Conservation (phyloP, 1,140 invertebrate species). For the Drosophila pachea region DNA sequence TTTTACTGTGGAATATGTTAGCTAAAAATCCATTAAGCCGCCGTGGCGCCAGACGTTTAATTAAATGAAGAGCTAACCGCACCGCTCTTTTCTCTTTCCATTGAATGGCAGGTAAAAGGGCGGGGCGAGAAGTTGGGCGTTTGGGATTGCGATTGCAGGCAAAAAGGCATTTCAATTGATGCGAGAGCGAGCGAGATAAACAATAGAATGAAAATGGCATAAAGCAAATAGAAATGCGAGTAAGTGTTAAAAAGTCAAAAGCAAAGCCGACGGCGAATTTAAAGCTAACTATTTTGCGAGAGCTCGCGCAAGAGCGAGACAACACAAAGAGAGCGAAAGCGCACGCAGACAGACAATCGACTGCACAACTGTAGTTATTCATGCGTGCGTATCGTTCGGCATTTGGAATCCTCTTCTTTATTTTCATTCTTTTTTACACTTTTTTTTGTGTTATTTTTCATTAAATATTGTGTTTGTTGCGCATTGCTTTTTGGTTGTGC, state of each 20-base stretch:
- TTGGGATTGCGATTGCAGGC: conserved; percentile 42
- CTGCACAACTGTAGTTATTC: conserved; percentile 11
- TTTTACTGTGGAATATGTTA: conserved; percentile 17
- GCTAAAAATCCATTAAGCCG: conserved; percentile 51
- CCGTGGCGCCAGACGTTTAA: conserved; percentile 46
- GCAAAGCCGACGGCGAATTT: conserved; percentile 18
- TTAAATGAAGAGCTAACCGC: conserved; percentile 47
- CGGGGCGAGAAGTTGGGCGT: conserved; percentile 1
- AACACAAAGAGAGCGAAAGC: not conserved
- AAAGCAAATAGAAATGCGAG: conserved; percentile 12
- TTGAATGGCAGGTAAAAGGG: not conserved
- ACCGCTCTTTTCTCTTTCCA: conserved; percentile 32
- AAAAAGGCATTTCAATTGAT: conserved; percentile 66
- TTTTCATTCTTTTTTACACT: too few relatives aligned
- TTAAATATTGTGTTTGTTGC: conserved; percentile 39
- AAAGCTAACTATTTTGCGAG: conserved; percentile 35
- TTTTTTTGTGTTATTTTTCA: conserved; percentile 41
- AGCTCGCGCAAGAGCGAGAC: not conserved
- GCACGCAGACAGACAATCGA: not conserved
- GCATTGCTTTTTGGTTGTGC: conserved; percentile 34
- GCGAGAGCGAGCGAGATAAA: conserved; percentile 28
- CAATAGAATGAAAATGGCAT: not conserved
- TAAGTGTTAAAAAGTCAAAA: conserved; percentile 43
- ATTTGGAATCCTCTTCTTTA: conserved; percentile 13
- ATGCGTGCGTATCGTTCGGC: conserved; percentile 5